Base-by-base conservation (phyloP, 1,140 invertebrate species). In the Trichogramma pretiosum region DNA sequence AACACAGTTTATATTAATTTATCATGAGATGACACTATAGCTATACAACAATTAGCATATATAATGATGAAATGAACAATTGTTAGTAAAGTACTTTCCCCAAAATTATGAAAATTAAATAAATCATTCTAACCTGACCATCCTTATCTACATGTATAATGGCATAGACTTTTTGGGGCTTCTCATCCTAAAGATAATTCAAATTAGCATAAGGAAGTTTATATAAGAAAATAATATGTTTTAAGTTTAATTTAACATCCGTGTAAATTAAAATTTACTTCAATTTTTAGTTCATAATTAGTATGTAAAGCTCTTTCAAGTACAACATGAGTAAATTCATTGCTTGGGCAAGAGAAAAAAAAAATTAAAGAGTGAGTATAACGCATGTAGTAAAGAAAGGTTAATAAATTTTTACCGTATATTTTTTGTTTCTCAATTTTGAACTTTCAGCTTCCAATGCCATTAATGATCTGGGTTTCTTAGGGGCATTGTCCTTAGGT, bases 391-490 rank as follows among this genome's bases (percentile, higher is more conserved):
- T 26, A 35, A 54, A 52, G 46, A 54, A 43, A 21, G 9, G 35
- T 47, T 34, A 55, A n/a, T 24, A 37, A 55, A 53, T 37, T 16
- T 17, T 68, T 72, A 75, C 73, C 66, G 60, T 58, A 2, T 67
- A 51, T 60, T 79, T 79, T 53, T 81, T 75, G 56, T 79, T 76
- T 24, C 78, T 72, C 10, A 85, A 72, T 70, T 80, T 83, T 26
- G 82, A 65, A 59, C 80, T 85, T 59, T 85, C 84, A 8, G 77
- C 64, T 69, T 90, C 84, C 61, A 87, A 73, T 45, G 80, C 74
- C 14, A 83, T 61, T 42, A 93, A 73, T 54, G 78, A 80, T 46
- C 76, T 72, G 0, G 93, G 93, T 65, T 85, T 85, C 41, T 77
- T 80, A 0, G 83, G 82, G 2, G 84, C 75, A 14, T 75, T 79